Percentiles rank a stretch among this genome's conserved stretches.
phyloP scores from a whole-genome alignment of 2,888 invertebrate genomes.

The Eupsilia transversa region DNA sequence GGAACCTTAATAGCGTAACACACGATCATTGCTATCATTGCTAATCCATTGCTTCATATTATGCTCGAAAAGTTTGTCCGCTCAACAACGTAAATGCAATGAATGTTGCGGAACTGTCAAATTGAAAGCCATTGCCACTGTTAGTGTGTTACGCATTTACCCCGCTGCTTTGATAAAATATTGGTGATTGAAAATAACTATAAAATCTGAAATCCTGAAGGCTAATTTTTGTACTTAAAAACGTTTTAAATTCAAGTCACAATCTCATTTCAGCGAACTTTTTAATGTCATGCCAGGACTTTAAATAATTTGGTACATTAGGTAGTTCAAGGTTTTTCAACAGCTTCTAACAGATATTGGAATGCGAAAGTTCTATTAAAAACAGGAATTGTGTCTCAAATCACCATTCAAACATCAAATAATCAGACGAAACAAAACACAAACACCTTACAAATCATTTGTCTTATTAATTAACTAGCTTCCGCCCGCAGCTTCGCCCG shows the following conservation, averaged over 20 bases:
- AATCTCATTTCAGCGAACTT: neutral
- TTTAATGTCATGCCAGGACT: too few relatives aligned
- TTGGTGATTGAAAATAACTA: neutral
- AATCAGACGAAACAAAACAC: neutral
- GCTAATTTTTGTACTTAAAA: neutral
- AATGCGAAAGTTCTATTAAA: neutral
- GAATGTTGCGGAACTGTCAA: too few relatives aligned
- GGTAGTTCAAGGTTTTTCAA: neutral
- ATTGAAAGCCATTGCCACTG: too few relatives aligned
- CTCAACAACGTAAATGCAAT: too few relatives aligned
- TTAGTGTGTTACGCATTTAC: too few relatives aligned
- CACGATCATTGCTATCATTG: too few relatives aligned
- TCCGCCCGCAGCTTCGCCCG: too few relatives aligned
- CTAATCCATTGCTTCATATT: too few relatives aligned
- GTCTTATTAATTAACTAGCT: neutral
- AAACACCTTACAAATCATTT: constrained; percentile 14
- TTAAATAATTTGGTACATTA: too few relatives aligned
- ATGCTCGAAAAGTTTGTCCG: too few relatives aligned
- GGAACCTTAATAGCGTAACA: too few relatives aligned
- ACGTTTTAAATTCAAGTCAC: neutral
- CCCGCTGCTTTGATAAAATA: neutral
- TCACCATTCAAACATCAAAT: neutral
- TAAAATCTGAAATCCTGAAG: neutral
- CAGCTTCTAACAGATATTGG: neutral
- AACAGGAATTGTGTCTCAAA: neutral